Conservation (phyloP, 2,113 vertebrate species). For the Sialia sialis region DNA sequence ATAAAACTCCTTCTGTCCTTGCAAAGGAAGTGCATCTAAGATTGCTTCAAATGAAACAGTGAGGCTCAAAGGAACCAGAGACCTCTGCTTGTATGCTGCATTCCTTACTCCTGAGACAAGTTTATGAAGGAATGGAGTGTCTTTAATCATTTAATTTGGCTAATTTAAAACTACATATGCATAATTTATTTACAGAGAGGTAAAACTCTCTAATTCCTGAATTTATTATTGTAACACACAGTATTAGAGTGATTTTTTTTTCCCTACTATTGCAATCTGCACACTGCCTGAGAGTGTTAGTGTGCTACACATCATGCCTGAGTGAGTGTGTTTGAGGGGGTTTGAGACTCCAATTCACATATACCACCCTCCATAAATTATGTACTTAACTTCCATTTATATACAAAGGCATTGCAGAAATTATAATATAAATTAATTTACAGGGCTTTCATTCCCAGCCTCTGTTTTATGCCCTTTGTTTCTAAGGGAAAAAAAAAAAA, state of each 20-base stretch:
- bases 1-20: not conserved
- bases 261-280: conserved; percentile 65
- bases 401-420: conserved; percentile 40
- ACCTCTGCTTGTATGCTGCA: not conserved
- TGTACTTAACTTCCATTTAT: conserved; percentile 72
- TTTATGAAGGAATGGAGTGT: conserved; percentile 84
- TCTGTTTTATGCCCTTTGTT: conserved; percentile 6
- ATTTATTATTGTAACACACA: conserved; percentile 81
- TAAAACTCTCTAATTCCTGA: conserved; percentile 83
- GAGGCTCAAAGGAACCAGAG: conserved; percentile 32
- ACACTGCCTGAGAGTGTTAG: conserved; percentile 76
- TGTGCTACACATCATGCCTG: conserved; percentile 63
- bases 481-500: not conserved
- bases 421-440: conserved; percentile 59
- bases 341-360: conserved; percentile 62
- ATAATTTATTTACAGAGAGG: conserved; percentile 82
- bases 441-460: conserved; percentile 56
- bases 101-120: conserved; percentile 72
- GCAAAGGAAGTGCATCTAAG: not conserved
- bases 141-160: conserved; percentile 88
- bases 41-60: conserved; percentile 17
- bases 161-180: conserved; percentile 80
- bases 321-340: conserved; percentile 22
- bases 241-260: conserved; percentile 66
- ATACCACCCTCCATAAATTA: conserved; percentile 75